Evolutionary conservation across 2,113 vertebrate species (phyloP), one percentile per base, ranked within the genome.

Genomic region (Syngnathus scovelli): DNA sequence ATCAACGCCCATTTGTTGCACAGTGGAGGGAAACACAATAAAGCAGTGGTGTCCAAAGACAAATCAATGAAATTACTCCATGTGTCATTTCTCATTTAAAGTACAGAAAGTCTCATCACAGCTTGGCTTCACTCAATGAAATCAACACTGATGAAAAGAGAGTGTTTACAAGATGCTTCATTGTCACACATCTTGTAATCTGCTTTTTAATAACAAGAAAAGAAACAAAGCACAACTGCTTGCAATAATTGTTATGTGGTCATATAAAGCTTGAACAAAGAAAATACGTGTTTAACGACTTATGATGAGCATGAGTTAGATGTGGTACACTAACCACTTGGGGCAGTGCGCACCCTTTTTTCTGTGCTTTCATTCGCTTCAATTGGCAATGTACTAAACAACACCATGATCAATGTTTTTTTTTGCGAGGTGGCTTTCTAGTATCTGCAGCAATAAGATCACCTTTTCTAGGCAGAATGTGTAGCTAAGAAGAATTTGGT

Each of bases 1-100:
- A 62, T 23, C 19, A 7, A 69, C 39, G 59, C 61, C 59, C 37
- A 36, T 33, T n/a, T 33, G 21, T 60, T 65, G 67, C 55, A 70
- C 51, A 56, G 62, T 38, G 41, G 51, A 71, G 71, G 55, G 74
- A 74, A 76, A 76, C 41, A 70, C 48, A 68, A 79, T 74, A 67
- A 46, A 64, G 64, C 67, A n/a, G 19, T 55, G 69, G 61, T 62
- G 70, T 69, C 75, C 70, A 74, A 65, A 69, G 48, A 74, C 60
- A 80, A 58, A 75, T 77, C 61, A 67, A 66, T 76, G 64, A 70
- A 79, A 74, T 74, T 70, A 68, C 72, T n/a, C 62, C 11, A 6
- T 9, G 66, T 64, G 74, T 68, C 58, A 67, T 70, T 67, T 73
- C 61, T 71, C 52, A 61, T 71, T 66, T 75, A 11, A 66, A 72